Conservation (phyloP, 2,888 invertebrate species). For the Mycalesis mineus region DNA sequence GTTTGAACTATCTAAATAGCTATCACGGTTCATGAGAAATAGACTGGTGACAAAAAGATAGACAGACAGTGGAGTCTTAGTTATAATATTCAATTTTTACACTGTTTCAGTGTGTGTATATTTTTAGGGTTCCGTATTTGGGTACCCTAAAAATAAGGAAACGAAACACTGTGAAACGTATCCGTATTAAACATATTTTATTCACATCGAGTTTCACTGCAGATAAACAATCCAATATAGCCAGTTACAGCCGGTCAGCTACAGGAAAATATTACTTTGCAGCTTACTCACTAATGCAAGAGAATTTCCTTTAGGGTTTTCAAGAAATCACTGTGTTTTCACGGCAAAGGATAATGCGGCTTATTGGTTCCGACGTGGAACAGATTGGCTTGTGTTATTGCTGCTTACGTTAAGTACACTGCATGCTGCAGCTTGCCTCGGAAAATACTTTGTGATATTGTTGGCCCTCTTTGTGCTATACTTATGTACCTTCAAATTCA, state of each 20-base stretch:
- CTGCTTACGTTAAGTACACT: not conserved
- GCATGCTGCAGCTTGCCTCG: not conserved
- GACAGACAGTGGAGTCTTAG: too few species aligned
- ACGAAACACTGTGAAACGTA: constrained; percentile 3
- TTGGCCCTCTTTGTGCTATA: not conserved
- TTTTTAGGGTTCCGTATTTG: too few species aligned
- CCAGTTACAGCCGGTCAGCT: not conserved
- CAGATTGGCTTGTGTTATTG: constrained; percentile 7
- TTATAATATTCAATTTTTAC: too few species aligned
- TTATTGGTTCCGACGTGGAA: constrained; percentile 20
- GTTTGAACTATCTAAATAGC: too few species aligned
- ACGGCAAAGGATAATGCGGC: constrained; percentile 21
- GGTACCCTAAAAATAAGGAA: not conserved
- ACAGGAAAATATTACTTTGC: constrained; percentile 8
- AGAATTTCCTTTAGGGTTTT: constrained; percentile 18
- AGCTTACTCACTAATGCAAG: constrained; percentile 18
- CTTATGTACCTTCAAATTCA: not conserved
- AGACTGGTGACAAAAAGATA: too few species aligned
- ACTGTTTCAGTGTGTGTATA: too few species aligned
- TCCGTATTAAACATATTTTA: not conserved
- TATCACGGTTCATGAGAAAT: too few species aligned
- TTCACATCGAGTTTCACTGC: not conserved
- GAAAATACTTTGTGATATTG: not conserved
- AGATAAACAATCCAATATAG: constrained; percentile 2
- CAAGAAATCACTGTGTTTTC: constrained; percentile 21